Base-by-base conservation (phyloP, 1,140 invertebrate genomes). In the Nasonia longicornis region DNA sequence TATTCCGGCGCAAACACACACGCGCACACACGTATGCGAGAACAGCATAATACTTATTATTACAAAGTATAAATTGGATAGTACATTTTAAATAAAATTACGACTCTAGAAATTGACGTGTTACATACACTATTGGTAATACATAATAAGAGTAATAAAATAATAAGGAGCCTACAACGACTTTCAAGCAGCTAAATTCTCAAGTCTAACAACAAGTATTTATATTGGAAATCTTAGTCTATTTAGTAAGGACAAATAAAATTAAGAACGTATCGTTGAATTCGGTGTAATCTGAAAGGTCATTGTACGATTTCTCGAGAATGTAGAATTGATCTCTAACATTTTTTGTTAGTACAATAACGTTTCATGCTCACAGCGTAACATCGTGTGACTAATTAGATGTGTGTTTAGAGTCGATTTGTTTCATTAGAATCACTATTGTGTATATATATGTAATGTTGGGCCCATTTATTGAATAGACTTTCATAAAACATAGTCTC, bases 1-100 rank as follows among this genome's bases (percentile, higher is more conserved):
- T 82, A 83, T 84, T 82, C 73, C 73, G 70, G 73, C 71, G 45
- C 80, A 84, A 77, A 79, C 77, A 84, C 80, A 81, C 80, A 79
- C 66, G 72, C 76, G 38, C 78, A 84, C 81, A 82, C 45, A 81
- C 71, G 82, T 81, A 75, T 75, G 84, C 26, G 52, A 82, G 77
- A 73, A 82, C 22, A 69, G 48, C 48, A 74, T 66, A 79, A 73
- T 42, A 26, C 26, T 26, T 26, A 29, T 45, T 35, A 35, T 35
- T 35, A 35, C 4, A 35, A 35, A 83, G 69, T 38, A 16, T 58
- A 58, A n/a, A 58, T 20, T 58, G 16, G 7, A 58, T 58, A 58
- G 31, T 20, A 58, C n/a, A 58, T n/a, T 26, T 20, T n/a, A 58
- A 58, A 58, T 42, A 38, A 4, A 20, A 20, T 52, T 67, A 58